Percentiles rank a stretch among this genome's conserved stretches.
Evolutionary conservation across 2,797 vertebrate species (phyloP).

Genomic region (Emys orbicularis): DNA sequence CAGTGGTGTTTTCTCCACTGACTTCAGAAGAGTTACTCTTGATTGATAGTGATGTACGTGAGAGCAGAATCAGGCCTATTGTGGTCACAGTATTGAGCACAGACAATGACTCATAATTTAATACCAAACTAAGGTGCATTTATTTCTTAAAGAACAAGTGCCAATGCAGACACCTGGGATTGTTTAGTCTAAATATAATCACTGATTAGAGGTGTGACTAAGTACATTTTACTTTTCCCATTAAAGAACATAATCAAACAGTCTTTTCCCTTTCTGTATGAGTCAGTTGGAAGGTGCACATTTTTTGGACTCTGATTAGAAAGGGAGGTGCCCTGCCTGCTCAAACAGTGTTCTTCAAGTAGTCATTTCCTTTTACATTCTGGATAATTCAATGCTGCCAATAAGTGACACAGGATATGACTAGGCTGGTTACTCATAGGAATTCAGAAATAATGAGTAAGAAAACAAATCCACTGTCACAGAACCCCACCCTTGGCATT

Average conservation of each 20-base stretch:
- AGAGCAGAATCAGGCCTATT: background rate
- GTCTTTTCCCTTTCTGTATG: background rate
- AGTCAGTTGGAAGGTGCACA: constrained; percentile 29
- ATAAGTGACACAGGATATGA: constrained; percentile 67
- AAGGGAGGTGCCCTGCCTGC: constrained; percentile 44
- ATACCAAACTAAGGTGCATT: background rate
- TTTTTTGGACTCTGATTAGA: background rate
- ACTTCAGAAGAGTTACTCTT: background rate
- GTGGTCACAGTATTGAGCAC: background rate
- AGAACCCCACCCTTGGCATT: background rate
- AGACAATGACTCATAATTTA: background rate
- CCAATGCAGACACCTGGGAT: background rate
- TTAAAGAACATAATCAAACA: background rate
- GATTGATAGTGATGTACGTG: background rate
- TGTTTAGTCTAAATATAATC: background rate
- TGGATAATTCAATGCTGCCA: background rate
- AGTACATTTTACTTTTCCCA: background rate
- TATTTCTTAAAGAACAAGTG: background rate
- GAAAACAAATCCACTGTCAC: constrained; percentile 30
- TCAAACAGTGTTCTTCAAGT: background rate
- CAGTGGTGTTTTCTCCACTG: background rate
- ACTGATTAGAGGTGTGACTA: background rate
- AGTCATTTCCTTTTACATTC: constrained; percentile 26
- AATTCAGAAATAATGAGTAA: constrained; percentile 44
- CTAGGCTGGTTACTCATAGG: constrained; percentile 54